Evolutionary conservation across 2,113 vertebrate species (phyloP), one percentile per base, ranked within the genome.

Genomic region (Aplodontia rufa): DNA sequence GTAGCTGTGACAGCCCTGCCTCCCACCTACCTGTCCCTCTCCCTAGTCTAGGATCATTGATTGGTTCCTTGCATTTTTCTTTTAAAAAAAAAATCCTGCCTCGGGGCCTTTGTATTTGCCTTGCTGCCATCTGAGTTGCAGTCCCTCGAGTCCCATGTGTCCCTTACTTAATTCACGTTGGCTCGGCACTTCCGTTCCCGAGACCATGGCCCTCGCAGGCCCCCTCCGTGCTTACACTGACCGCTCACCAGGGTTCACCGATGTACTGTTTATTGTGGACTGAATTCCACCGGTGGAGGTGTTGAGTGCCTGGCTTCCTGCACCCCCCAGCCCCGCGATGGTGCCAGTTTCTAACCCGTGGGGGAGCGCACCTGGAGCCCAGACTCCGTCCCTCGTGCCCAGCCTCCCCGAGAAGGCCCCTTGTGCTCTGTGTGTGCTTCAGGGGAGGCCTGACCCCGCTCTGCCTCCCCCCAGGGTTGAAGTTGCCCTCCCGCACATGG

Each of bases 401-500:
- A 30, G 32, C 32, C 3, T 0, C 40, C 42, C 22, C 1, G 83
- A 40, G 71, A 22, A 42, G 84, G 28, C 28, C 55, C 6, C 8
- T 28, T 7, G n/a, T 9, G 85, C 8, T 35, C 30, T 30, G n/a
- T 49, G 22, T 60, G n/a, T 1, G 40, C 20, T n/a, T 37, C 1
- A 0, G 5, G 8, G 58, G 28, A 12, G 32, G 19, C 37, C 6
- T 22, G 13, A 81, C 16, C 24, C n/a, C 40, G 22, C 69, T 69
- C 72, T 87, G 81, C 9, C 49, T 69, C 17, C 60, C 87, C 17
- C 22, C 80, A 99, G 99, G 99, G 17, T 97, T 99, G 98, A 99
- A 99, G 97, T 98, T 99, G 95, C 99, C 99, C 0, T 99, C 99
- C 0, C 99, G 99, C 45, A 98, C 98, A 0, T 99, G 99, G 71